A percentile compares a stretch with the other conserved stretches of the same genome.
phyloP scores from a whole-genome alignment of 1,140 invertebrate species.

The Trichoplusia ni region DNA sequence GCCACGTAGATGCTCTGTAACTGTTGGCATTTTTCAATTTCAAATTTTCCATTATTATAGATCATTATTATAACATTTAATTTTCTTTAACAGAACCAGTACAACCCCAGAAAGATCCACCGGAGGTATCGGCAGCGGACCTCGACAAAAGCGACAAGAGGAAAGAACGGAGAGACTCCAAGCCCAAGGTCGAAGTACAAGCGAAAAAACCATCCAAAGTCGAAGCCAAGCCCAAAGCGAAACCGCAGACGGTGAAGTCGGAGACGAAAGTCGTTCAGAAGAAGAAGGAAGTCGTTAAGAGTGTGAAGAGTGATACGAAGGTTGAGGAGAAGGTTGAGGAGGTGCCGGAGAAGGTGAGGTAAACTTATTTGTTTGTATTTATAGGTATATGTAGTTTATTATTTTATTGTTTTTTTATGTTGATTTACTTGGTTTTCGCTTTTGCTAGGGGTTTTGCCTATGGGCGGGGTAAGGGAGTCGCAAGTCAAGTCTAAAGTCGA shows the following conservation, averaged over 20 bases:
- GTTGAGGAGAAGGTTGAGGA: conserved; percentile 34
- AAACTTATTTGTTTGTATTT: background rate
- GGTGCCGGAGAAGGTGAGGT: background rate
- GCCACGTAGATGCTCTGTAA: too few species aligned
- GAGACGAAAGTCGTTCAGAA: conserved; percentile 49
- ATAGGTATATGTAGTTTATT: background rate
- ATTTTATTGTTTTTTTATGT: background rate
- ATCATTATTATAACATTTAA: too few species aligned
- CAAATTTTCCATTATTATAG: too few species aligned
- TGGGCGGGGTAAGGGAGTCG: too few species aligned
- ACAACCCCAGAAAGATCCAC: conserved; percentile 44
- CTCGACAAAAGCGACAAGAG: conserved; percentile 44
- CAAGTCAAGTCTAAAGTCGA: too few species aligned
- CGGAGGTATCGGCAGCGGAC: conserved; percentile 63
- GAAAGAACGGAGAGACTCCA: conserved; percentile 43
- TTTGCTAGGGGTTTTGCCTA: too few species aligned
- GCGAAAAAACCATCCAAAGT: conserved; percentile 46
- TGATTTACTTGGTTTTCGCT: too few species aligned
- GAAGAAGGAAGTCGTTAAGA: conserved; percentile 51
- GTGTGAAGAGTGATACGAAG: conserved; percentile 46
- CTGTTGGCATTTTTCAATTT: too few species aligned
- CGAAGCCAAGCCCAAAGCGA: conserved; percentile 43
- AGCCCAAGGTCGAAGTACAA: conserved; percentile 38
- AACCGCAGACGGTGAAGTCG: conserved; percentile 43
- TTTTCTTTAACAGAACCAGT: conserved; percentile 41